Evolutionary conservation across 2,888 invertebrate species (phyloP), one percentile per base, ranked within the genome.

Genomic region (Fragum sueziense): DNA sequence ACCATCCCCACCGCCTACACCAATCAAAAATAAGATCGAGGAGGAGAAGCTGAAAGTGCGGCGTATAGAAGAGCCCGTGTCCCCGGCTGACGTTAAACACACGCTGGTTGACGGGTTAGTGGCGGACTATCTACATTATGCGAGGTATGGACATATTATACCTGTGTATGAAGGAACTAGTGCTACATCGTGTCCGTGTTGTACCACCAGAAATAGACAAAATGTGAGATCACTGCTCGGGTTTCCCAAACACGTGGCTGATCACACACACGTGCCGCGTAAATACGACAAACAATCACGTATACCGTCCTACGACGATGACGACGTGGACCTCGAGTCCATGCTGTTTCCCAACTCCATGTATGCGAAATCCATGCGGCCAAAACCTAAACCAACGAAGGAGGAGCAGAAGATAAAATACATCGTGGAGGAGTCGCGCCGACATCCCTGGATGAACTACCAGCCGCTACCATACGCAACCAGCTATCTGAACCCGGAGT

Each of bases 81-180:
- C 70, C 1, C 86, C 88, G 9, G 76, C 76, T 22, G 85, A 86
- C 25, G 73, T 84, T 4, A 79, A 80, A 41, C 81, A 85, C 54
- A 87, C 87, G 0, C 33, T 86, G 31, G 88, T 89, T 17, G 88
- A 89, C 62, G 88, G 88, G 2, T 74, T 89, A 11, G 87, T 88
- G 6, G 86, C 88, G 6, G 88, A 89, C 68, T 89, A 89, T 74
- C 83, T 89, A 22, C 88, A 88, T 70, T 87, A 82, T 70, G 82
- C 88, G 11, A 71, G 84, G 41, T 88, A 87, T 71, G 87, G 87
- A 2, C 85, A 87, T 70, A 80, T 87, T 0, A 83, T 87, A 25
- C 89, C 88, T 4, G 84, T 88, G 59, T 87, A 85, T 37, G 86
- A 85, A 65, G 88, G 86, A 11, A 79, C 84, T 2, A 79, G 87